phyloP scores from a whole-genome alignment of 2,797 vertebrate genomes.

The Chrosomus eos region DNA sequence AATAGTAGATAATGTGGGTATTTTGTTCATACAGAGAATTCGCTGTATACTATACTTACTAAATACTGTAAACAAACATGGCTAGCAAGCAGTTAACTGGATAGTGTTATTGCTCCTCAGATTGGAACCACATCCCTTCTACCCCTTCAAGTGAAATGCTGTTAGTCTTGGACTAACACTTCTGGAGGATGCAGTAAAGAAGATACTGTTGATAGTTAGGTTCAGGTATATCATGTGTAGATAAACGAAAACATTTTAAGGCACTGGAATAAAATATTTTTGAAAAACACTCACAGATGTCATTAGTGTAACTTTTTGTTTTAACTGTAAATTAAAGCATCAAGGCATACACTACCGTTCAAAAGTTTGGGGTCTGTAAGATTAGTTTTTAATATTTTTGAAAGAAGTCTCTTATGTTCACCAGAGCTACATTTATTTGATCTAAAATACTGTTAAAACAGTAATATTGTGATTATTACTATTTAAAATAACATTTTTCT shows the following conservation, averaged over 20 bases:
- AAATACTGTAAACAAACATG: neutral
- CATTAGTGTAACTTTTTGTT: neutral
- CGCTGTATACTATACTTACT: neutral
- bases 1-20: neutral
- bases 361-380: neutral
- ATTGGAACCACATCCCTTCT: slow-evolving; percentile 56
- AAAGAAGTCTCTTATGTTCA: neutral
- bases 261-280: slow-evolving; percentile 24
- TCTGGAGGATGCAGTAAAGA: neutral
- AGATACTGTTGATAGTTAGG: neutral
- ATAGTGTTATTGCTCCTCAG: slow-evolving; percentile 34
- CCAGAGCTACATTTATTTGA: neutral
- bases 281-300: neutral
- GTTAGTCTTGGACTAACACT: neutral
- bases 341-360: too few species aligned
- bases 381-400: neutral
- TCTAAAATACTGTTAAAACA: neutral
- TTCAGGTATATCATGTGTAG: neutral
- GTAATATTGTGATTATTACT: neutral
- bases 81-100: neutral
- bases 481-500: neutral
- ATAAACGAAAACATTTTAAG: neutral
- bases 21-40: neutral
- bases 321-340: neutral
- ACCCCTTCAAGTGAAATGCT: slow-evolving; percentile 56